These are phyloP conservation scores for Caenorhabditis sinica DNA, from an alignment of 2,888 invertebrate genomes.

Conservation along the genomic window DNA sequence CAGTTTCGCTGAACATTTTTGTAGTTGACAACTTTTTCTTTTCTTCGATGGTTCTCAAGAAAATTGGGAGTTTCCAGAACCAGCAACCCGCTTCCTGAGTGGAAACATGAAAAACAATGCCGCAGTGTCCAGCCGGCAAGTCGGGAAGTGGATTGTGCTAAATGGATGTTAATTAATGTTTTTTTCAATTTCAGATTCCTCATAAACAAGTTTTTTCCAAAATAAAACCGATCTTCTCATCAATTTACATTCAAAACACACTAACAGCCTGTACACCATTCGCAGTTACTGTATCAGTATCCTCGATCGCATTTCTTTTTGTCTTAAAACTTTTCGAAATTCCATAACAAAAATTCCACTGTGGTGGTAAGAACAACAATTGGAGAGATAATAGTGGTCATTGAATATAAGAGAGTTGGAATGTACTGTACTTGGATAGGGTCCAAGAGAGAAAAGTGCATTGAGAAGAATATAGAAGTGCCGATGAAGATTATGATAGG, in stretches of 20 bases:
- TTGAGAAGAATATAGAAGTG: background rate
- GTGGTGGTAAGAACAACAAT: conserved; percentile 6
- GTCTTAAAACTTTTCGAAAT: background rate
- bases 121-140: background rate
- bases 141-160: background rate
- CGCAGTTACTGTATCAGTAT: background rate
- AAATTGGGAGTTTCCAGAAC: background rate
- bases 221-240: background rate
- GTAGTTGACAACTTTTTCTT: too few relatives aligned
- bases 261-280: background rate
- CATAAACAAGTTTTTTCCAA: background rate
- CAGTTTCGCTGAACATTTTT: too few relatives aligned
- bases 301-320: background rate
- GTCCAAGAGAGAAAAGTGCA: conserved; percentile 4
- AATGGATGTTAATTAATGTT: background rate
- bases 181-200: background rate
- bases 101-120: conserved; percentile 1
- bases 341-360: conserved; percentile 31
- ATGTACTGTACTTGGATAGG: conserved; percentile 15
- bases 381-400: conserved; percentile 12
- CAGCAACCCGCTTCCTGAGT: background rate
- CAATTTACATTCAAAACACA: background rate
- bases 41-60: too few relatives aligned
- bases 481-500: background rate
- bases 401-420: background rate